Percentiles rank a stretch among this genome's conserved stretches.
Evolutionary conservation across 2,797 vertebrate species (phyloP).

Genomic region (Tauraco hartlaubi): DNA sequence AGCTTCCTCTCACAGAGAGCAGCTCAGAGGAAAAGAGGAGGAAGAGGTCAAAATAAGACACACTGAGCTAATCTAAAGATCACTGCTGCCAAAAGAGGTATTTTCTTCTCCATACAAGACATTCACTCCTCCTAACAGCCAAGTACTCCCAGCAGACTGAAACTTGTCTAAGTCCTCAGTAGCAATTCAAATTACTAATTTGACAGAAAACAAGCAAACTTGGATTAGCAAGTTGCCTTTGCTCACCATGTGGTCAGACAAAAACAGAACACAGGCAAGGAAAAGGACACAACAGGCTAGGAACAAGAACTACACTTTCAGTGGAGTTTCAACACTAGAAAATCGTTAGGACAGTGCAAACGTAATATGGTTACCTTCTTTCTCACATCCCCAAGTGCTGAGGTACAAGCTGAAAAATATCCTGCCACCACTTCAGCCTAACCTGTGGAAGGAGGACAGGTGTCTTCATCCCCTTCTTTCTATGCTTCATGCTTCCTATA

Average conservation of each 20-base stretch:
- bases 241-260: not conserved
- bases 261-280: not conserved
- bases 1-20: not conserved
- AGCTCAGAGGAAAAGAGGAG: not conserved
- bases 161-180: not conserved
- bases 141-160: not conserved
- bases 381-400: rapidly evolving
- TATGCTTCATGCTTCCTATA: not conserved
- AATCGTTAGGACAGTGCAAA: not conserved
- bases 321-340: not conserved
- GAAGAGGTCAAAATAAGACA: not conserved
- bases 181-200: not conserved
- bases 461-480: not conserved
- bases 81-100: not conserved
- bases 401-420: not conserved
- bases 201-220: not conserved
- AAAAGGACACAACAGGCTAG: not conserved
- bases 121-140: not conserved
- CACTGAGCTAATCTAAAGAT: not conserved
- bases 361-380: not conserved
- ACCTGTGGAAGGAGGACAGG: not conserved
- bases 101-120: not conserved
- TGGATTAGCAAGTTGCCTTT: not conserved
- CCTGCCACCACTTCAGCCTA: not conserved
- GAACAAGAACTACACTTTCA: not conserved